Conservation (phyloP, 1,140 invertebrate species). For the Nebria ingens region DNA sequence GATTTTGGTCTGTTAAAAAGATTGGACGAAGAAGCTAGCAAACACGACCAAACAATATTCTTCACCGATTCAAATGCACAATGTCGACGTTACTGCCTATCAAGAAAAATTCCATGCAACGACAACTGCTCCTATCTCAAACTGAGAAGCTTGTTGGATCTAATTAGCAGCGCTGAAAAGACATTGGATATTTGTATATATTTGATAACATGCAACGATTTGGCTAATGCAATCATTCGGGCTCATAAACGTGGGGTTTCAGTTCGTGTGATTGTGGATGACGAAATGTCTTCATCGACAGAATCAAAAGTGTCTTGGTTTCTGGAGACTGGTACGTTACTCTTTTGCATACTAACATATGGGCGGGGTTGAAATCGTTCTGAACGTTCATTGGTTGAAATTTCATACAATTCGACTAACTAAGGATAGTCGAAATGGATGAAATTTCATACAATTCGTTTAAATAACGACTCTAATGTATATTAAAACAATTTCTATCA, state of each 20-base stretch:
- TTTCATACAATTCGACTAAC: no score
- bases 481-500: no score
- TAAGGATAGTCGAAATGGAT: no score
- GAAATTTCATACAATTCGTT: no score
- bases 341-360: no score
- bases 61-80: not conserved
- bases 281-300: conserved; percentile 5
- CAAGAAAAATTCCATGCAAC: conserved; percentile 6
- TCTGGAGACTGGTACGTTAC: not conserved
- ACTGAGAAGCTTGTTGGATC: conserved; percentile 11
- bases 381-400: no score
- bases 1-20: no score
- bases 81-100: not conserved
- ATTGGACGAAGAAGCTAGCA: no score
- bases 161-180: conserved; percentile 12
- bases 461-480: no score
- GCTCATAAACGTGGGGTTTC: conserved; percentile 14
- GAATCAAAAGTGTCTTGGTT: conserved; percentile 2
- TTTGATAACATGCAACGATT: conserved; percentile 13
- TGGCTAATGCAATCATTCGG: conserved; percentile 12
- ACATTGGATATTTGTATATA: conserved; percentile 15
- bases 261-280: conserved; percentile 12
- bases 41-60: no score
- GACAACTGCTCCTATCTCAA: conserved; percentile 12
- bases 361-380: no score